These are phyloP conservation scores for Iselma pallidipennis DNA, from an alignment of 2,888 invertebrate species.

Conservation along the genomic window DNA sequence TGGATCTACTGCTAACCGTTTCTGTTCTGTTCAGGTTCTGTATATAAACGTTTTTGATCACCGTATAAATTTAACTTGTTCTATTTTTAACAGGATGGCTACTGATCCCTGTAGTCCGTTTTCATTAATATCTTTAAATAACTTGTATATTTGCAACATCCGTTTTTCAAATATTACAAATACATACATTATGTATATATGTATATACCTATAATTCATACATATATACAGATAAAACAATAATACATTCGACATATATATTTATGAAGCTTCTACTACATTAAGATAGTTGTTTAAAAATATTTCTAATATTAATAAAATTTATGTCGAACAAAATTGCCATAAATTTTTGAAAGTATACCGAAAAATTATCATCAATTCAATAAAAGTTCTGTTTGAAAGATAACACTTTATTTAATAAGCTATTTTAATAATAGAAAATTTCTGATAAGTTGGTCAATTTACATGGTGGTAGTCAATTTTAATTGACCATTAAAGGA, in stretches of 20 bases:
- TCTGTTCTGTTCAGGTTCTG: neutral
- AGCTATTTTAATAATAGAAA: no score
- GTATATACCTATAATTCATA: conserved; percentile 4
- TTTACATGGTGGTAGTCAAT: neutral
- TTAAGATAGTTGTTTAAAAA: neutral
- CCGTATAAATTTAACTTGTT: conserved; percentile 27
- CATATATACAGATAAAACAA: neutral
- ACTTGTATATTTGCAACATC: conserved; percentile 26
- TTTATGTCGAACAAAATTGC: neutral
- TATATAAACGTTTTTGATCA: conserved; percentile 24
- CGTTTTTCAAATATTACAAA: conserved; percentile 12
- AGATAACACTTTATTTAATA: neutral
- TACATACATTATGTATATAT: neutral
- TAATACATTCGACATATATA: neutral
- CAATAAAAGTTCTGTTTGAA: neutral
- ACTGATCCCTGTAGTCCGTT: conserved; percentile 27
- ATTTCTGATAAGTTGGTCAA: neutral
- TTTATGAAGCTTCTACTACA: neutral
- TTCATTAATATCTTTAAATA: conserved; percentile 31
- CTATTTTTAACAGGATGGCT: conserved; percentile 24
- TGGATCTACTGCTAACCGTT: neutral
- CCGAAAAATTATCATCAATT: no score
- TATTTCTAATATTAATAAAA: neutral
- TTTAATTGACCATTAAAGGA: no score
- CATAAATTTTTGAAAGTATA: no score